These are phyloP conservation scores for Polyommatus icarus DNA, from an alignment of 2,888 invertebrate species.

Conservation along the genomic window DNA sequence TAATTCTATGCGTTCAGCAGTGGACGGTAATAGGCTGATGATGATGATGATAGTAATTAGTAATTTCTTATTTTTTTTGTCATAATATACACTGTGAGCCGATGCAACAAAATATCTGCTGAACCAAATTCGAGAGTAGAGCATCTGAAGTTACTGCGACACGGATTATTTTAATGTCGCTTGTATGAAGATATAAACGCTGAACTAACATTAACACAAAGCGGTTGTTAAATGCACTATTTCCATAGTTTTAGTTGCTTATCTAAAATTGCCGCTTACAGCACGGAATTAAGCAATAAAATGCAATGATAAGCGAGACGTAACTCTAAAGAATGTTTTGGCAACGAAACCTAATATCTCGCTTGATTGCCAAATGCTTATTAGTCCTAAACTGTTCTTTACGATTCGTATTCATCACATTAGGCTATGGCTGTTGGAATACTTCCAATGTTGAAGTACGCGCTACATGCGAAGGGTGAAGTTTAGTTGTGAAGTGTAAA, in stretches of 20 bases:
- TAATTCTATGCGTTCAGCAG: too few species aligned
- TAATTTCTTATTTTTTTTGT: too few species aligned
- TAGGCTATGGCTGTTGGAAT: slow-evolving; percentile 37
- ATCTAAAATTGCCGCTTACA: slow-evolving; percentile 31
- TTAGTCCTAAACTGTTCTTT: slow-evolving; percentile 38
- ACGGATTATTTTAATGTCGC: background rate
- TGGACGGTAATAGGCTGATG: too few species aligned
- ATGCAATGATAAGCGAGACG: slow-evolving; percentile 38
- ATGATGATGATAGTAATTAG: too few species aligned
- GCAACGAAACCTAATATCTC: slow-evolving; percentile 39
- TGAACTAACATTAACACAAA: slow-evolving; percentile 15
- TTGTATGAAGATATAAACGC: slow-evolving; percentile 12
- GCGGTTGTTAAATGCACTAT: slow-evolving; percentile 22
- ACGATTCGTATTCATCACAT: slow-evolving; percentile 38
- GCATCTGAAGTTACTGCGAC: background rate
- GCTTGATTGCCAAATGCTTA: slow-evolving; percentile 42
- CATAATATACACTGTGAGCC: background rate
- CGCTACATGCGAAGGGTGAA: slow-evolving; percentile 36
- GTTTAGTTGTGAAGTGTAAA: slow-evolving; percentile 38
- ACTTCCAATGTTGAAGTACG: slow-evolving; percentile 38
- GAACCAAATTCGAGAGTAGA: background rate
- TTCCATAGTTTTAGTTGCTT: slow-evolving; percentile 34
- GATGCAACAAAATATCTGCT: background rate
- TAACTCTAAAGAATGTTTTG: slow-evolving; percentile 34
- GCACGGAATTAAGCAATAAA: slow-evolving; percentile 38